Evolutionary conservation across 1,140 invertebrate species (phyloP).

Genomic region (Musca vetustissima): DNA sequence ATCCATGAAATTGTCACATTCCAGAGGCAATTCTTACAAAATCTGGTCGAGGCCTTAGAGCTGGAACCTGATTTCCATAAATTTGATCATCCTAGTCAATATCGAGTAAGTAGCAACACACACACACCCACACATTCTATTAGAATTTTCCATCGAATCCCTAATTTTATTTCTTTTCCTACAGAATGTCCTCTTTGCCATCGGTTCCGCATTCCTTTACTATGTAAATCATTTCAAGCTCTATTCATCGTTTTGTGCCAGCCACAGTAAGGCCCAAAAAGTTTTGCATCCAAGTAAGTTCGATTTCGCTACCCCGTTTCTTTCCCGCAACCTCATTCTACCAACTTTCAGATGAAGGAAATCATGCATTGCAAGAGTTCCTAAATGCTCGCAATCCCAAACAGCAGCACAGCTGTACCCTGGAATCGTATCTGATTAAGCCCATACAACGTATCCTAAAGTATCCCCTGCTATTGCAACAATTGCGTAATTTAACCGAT

Average conservation of each 20-base stretch:
- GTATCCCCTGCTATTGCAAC: conserved; percentile 93
- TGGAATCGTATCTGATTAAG: conserved; percentile 98
- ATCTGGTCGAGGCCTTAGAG: conserved; percentile 91
- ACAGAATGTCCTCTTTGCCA: conserved; percentile 95
- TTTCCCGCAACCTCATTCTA: conserved; percentile 26
- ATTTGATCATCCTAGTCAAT: conserved; percentile 89
- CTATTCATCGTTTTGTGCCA: conserved; percentile 98
- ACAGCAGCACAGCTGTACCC: conserved; percentile 92
- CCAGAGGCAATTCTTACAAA: conserved; percentile 93
- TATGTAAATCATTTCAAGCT: conserved; percentile 99
- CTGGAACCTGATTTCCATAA: conserved; percentile 89
- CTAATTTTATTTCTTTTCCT: conserved; percentile 56
- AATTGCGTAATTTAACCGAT: conserved; percentile 91
- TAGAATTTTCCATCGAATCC: too few species aligned
- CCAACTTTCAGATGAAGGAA: conserved; percentile 77
- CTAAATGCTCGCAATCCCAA: conserved; percentile 89
- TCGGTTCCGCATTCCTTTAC: conserved; percentile 95
- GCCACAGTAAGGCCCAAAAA: conserved; percentile 98
- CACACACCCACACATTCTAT: too few species aligned
- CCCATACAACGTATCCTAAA: conserved; percentile 98
- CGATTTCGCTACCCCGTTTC: not conserved
- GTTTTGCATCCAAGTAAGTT: conserved; percentile 95
- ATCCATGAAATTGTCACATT: conserved; percentile 97
- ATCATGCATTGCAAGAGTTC: conserved; percentile 94
- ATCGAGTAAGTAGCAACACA: conserved; percentile 70